These are phyloP conservation scores for Proctacanthus coquilletti DNA, from an alignment of 1,140 invertebrate species.

Conservation along the genomic window DNA sequence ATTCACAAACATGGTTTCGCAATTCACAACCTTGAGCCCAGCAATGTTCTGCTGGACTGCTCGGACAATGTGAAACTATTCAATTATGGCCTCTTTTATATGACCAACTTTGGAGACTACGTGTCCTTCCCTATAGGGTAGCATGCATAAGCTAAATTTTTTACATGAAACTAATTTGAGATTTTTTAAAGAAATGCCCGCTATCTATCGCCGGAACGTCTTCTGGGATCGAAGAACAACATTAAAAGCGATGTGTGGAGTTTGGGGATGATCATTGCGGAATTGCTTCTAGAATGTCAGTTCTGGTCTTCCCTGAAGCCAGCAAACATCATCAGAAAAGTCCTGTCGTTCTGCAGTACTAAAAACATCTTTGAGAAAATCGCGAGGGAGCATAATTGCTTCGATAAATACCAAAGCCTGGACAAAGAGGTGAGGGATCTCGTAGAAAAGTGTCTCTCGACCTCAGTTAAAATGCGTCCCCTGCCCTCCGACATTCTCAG, in stretches of 20 bases:
- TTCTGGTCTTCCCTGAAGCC: constrained; percentile 60
- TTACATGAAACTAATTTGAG: constrained; percentile 3
- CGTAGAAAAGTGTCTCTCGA: constrained; percentile 51
- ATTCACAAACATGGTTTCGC: constrained; percentile 60
- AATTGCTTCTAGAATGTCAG: constrained; percentile 47
- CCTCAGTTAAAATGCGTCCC: constrained; percentile 44
- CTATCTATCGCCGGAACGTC: constrained; percentile 76
- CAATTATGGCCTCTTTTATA: constrained; percentile 85
- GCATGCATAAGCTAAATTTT: constrained; percentile 11
- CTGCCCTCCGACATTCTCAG: constrained; percentile 41
- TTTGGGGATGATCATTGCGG: constrained; percentile 71
- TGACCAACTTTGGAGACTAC: constrained; percentile 49
- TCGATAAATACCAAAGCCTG: constrained; percentile 36
- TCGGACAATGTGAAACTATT: constrained; percentile 65
- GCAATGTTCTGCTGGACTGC: constrained; percentile 68
- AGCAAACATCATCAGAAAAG: constrained; percentile 53
- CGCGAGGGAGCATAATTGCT: constrained; percentile 56
- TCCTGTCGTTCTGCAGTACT: constrained; percentile 51
- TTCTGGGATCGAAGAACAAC: constrained; percentile 43
- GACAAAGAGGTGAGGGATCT: constrained; percentile 38
- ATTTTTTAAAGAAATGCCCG: constrained; percentile 44
- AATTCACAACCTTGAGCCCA: constrained; percentile 63
- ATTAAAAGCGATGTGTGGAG: constrained; percentile 82
- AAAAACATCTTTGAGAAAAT: constrained; percentile 54
- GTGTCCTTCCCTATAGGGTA: constrained; percentile 88